Conservation (phyloP, 2,113 vertebrate genomes). For the Oryzias javanicus region DNA sequence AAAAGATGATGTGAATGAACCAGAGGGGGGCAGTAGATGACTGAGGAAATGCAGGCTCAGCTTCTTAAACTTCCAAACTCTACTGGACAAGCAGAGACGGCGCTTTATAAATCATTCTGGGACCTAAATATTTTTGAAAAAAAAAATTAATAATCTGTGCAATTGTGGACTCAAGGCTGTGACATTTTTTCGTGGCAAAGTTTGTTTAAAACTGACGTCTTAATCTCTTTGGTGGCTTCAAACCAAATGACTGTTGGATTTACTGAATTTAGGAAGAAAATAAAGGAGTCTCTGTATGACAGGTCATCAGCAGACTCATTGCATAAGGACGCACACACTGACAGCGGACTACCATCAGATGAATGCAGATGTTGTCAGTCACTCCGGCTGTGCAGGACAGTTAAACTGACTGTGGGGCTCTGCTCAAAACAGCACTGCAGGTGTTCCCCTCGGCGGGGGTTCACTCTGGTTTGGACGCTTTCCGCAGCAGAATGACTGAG, state of each 20-base stretch:
- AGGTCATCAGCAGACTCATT: neutral
- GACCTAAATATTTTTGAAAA: too few relatives aligned
- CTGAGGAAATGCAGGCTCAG: neutral
- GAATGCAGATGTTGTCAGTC: neutral
- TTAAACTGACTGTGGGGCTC: conserved; percentile 23
- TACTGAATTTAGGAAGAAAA: neutral
- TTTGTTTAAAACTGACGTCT: too few relatives aligned
- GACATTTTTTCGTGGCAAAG: too few relatives aligned
- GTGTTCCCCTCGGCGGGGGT: conserved; percentile 58
- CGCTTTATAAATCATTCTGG: too few relatives aligned
- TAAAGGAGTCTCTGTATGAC: neutral
- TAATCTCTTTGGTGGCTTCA: too few relatives aligned
- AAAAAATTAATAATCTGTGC: too few relatives aligned
- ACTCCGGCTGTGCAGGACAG: conserved; percentile 23
- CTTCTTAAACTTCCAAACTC: neutral
- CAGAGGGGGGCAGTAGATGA: conserved; percentile 54
- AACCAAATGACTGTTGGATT: too few relatives aligned
- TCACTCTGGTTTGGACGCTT: conserved; percentile 39
- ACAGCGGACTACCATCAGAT: neutral
- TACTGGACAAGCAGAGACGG: neutral
- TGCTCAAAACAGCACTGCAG: conserved; percentile 51
- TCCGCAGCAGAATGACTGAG: conserved; percentile 55
- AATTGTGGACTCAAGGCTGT: too few relatives aligned
- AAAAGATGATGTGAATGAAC: neutral
- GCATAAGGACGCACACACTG: conserved; percentile 3